Evolutionary conservation across 2,113 vertebrate genomes (phyloP), one percentile per base, ranked within the genome.

Genomic region (Peromyscus leucopus): DNA sequence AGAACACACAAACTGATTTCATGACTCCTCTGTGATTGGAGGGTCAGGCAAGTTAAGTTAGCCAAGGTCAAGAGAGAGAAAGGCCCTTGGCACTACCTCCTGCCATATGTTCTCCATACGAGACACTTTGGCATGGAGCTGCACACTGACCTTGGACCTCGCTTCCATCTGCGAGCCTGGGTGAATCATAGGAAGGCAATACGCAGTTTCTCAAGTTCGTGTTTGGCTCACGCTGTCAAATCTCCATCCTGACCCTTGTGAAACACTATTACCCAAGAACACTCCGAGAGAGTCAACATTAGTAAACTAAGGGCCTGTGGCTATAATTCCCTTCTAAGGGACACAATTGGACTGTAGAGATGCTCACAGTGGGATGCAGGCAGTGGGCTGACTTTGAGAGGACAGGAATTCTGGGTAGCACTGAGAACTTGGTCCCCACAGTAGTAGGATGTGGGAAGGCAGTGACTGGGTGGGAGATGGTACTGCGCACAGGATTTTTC

Each of bases 241-340:
- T 80, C 86, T 89, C 42, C 72, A 76, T 55, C 90, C 55, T 63
- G 95, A 93, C 42, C n/a, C 69, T 98, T 95, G 42, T n/a, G 91
- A 96, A 98, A 96, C 69, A n/a, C 24, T 63, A 39, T 96, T 96
- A 85, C 83, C 39, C 91, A 96, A 98, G 63, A 94, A 55, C 51
- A 75, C 71, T 55, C 21, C 5, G 63, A 89, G 33, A 31, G 42
- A 75, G 15, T 46, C 72, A 79, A 89, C 28, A 22, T 51, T 61
- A 59, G 61, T 72, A 86, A 92, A 89, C 74, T 46, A 59, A 89
- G 91, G 96, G 93, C 61, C 31, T 2, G 26, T 1, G 13, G 63
- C 86, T 86, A 61, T 74, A 33, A 89, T 55, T 96, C 67, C 21
- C 48, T 92, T 80, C 42, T 59, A 57, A 7, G 1, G 36, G 48